These are phyloP conservation scores for Drosophila persimilis DNA, from an alignment of 1,140 invertebrate genomes.

Conservation along the genomic window DNA sequence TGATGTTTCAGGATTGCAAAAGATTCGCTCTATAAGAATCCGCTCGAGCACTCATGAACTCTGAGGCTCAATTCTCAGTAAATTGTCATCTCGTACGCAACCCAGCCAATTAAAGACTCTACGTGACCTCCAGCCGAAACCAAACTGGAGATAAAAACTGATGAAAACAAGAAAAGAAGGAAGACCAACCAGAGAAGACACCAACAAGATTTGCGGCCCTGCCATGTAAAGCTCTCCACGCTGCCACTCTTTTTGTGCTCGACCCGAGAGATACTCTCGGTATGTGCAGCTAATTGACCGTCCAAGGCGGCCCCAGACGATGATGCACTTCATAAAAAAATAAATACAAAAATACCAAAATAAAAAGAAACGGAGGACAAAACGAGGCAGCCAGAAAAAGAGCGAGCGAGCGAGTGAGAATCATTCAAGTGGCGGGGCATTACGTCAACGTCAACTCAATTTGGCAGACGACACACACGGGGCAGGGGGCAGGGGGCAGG, in stretches of 20 bases:
- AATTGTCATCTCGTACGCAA: constrained; percentile 53
- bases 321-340: constrained; percentile 65
- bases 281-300: constrained; percentile 76
- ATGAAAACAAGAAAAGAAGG: constrained; percentile 17
- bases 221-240: constrained; percentile 60
- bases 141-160: constrained; percentile 24
- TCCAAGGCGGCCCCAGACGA: constrained; percentile 45
- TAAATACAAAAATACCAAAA: constrained; percentile 25
- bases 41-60: constrained; percentile 51
- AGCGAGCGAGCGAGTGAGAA: constrained; percentile 27
- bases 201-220: constrained; percentile 43
- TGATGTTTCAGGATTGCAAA: constrained; percentile 23
- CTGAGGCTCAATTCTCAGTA: constrained; percentile 35
- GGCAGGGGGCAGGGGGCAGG: constrained; percentile 58
- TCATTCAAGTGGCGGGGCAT: constrained; percentile 70
- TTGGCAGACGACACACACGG: constrained; percentile 73
- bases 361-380: neutral
- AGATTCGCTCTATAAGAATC: constrained; percentile 31
- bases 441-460: constrained; percentile 79
- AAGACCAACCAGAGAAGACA: constrained; percentile 4
- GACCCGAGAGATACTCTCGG: constrained; percentile 37
- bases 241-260: constrained; percentile 43
- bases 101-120: constrained; percentile 68
- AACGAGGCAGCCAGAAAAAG: constrained; percentile 35
- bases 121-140: constrained; percentile 47